Evolutionary conservation across 1,140 invertebrate genomes (phyloP).

Genomic region (Drosophila guanche): DNA sequence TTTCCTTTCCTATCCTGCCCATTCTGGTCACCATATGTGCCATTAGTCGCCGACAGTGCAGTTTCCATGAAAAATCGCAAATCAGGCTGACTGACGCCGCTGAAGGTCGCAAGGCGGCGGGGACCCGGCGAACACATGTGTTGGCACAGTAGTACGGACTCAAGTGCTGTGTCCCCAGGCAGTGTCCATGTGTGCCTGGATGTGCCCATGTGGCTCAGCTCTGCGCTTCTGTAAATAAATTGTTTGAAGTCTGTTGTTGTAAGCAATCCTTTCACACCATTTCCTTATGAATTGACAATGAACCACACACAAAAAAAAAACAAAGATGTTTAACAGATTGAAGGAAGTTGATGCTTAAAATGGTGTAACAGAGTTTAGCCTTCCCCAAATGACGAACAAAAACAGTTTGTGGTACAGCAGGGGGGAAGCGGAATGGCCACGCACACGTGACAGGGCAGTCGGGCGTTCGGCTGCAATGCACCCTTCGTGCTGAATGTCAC

Average conservation of each 20-base stretch:
- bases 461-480: slow-evolving; percentile 10
- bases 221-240: slow-evolving; percentile 10
- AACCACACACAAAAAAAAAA: slow-evolving; percentile 3
- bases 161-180: not conserved
- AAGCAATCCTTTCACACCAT: slow-evolving; percentile 30
- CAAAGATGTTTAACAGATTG: slow-evolving; percentile 33
- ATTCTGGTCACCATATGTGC: slow-evolving; percentile 75
- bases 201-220: slow-evolving; percentile 14
- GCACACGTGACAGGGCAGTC: slow-evolving; percentile 40
- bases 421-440: not conserved
- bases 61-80: slow-evolving; percentile 79
- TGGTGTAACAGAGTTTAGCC: no score
- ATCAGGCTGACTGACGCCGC: slow-evolving; percentile 65
- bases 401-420: not conserved
- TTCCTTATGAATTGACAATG: not conserved
- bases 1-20: slow-evolving; percentile 1
- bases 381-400: no score
- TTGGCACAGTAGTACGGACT: not conserved
- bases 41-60: slow-evolving; percentile 47
- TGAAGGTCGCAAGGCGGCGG: slow-evolving; percentile 48
- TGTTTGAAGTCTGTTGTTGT: slow-evolving; percentile 4
- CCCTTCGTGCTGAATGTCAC: slow-evolving; percentile 32
- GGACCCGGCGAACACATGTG: not conserved
- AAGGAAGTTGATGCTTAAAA: not conserved
- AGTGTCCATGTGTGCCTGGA: slow-evolving; percentile 21